Evolutionary conservation across 2,113 vertebrate genomes (phyloP).

Genomic region (Petrocephalus zakoni): DNA sequence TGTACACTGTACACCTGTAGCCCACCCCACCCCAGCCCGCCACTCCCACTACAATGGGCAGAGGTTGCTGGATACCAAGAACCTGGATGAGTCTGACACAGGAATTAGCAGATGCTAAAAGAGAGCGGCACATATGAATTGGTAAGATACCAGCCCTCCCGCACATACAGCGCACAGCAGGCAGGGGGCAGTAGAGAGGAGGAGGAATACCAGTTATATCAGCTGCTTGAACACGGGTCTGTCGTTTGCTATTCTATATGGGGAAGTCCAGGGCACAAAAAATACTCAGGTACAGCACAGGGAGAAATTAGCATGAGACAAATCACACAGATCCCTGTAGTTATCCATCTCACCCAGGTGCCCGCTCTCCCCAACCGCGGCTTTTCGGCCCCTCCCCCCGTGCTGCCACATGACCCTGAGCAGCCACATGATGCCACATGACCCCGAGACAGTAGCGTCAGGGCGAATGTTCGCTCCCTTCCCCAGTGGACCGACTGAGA

Average conservation of each 20-base stretch:
- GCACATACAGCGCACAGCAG: background rate
- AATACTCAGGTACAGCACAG: background rate
- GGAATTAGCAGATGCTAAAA: background rate
- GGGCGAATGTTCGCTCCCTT: background rate
- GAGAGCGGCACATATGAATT: background rate
- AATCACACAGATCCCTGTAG: background rate
- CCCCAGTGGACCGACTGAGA: background rate
- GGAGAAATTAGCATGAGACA: background rate
- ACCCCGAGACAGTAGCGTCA: background rate
- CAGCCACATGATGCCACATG: too few relatives aligned
- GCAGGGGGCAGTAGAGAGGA: background rate
- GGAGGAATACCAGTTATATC: background rate
- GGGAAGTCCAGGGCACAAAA: background rate
- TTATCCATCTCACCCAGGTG: background rate
- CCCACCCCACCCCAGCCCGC: background rate
- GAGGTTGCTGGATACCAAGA: background rate
- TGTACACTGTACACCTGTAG: too few relatives aligned
- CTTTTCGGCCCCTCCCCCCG: background rate
- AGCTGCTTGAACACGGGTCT: background rate
- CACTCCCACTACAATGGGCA: background rate
- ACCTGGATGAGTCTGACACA: background rate
- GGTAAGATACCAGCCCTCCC: background rate
- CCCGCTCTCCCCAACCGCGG: background rate
- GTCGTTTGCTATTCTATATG: background rate
- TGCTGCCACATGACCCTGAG: background rate